Conservation (phyloP, 92 coral and sea anemone species). For the Porites divaricata region DNA sequence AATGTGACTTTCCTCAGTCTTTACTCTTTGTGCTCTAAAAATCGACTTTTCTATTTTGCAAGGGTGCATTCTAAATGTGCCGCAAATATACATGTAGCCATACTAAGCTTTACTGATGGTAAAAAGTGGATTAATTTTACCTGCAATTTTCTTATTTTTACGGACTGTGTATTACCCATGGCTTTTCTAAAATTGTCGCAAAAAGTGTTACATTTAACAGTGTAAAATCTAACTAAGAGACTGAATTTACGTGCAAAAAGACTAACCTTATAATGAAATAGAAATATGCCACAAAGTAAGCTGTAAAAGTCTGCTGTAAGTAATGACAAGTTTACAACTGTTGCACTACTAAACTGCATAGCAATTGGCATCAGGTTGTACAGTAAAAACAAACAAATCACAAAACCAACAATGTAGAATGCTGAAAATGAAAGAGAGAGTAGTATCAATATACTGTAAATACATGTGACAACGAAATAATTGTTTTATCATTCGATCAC, state of each 20-base stretch:
- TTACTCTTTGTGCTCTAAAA: too few relatives aligned
- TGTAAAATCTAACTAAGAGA: too few relatives aligned
- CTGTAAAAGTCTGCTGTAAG: slow-evolving; percentile 95
- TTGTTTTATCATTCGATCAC: too few relatives aligned
- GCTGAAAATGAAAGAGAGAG: slow-evolving; percentile 35
- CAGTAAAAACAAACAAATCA: slow-evolving; percentile 69
- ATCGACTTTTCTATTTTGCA: too few relatives aligned
- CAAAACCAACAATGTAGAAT: slow-evolving; percentile 75
- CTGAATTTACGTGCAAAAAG: background rate
- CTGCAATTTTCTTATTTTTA: too few relatives aligned
- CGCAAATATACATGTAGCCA: background rate
- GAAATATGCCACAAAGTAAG: slow-evolving; percentile 80
- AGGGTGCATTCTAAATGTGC: too few relatives aligned
- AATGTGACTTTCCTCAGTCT: too few relatives aligned
- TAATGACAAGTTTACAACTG: slow-evolving; percentile 87
- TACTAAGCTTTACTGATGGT: too few relatives aligned
- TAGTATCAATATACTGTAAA: background rate
- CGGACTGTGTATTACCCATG: too few relatives aligned
- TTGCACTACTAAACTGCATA: slow-evolving; percentile 86
- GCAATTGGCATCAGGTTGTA: slow-evolving; percentile 81
- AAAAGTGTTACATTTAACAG: too few relatives aligned
- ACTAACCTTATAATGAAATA: slow-evolving; percentile 87
- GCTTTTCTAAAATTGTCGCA: too few relatives aligned
- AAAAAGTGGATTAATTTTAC: too few relatives aligned
- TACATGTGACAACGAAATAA: background rate